Evolutionary conservation across 1,140 invertebrate genomes (phyloP), one percentile per base, ranked within the genome.

Genomic region (Drosophila bocki): DNA sequence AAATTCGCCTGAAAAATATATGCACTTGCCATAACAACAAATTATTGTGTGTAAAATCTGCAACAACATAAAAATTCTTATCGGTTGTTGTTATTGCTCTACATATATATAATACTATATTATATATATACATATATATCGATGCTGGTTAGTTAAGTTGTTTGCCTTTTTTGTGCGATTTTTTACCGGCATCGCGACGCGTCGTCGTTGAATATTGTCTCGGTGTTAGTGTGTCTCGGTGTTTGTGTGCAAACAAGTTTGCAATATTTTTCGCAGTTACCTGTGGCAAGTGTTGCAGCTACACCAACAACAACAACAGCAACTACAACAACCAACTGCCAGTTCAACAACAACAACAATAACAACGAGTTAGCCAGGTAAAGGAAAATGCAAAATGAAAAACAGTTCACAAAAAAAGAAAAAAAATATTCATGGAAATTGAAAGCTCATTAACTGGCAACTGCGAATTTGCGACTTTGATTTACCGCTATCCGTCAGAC

Each of bases 211-310:
- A 22, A 59, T 45, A 54, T 63, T 65, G 32, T 41, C 61, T 50
- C 44, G 42, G 61, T 77, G 62, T 50, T 51, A 80, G 67, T 77
- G 74, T 77, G 54, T 76, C 35, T 47, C 57, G 82, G 69, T 77
- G 59, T 72, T 39, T 67, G 69, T 68, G 75, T 82, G 64, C 64
- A 78, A 85, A 72, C 81, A 65, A 72, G 82, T 85, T 81, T 86
- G 69, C 64, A 81, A 78, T 78, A 77, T 65, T 62, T 56, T 56
- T 39, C 35, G 75, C 72, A 80, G 72, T 75, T 70, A 62, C 60
- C 60, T 37, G 63, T 67, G 76, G 62, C 63, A 82, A 74, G 68
- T 60, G 75, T 47, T 61, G 70, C 70, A 65, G 68, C 70, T 50
- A 60, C 65, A 70, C 32, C 60, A 74, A 12, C 54, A 33, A 64